Conservation (phyloP, 2,797 vertebrate genomes). For the Hypotaenidia philippensis region DNA sequence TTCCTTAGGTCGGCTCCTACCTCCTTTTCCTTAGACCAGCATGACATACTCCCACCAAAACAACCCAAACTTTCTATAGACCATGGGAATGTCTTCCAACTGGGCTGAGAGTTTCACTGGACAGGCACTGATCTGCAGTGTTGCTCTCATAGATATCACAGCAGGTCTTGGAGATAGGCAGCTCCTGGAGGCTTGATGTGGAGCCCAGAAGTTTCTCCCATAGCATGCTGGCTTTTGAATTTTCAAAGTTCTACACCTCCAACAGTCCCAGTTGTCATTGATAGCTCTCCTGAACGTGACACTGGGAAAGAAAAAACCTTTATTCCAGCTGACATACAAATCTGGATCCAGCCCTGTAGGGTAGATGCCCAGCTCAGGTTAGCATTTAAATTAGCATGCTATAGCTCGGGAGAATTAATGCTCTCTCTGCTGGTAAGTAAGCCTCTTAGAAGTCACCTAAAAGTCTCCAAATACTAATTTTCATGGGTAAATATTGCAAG, state of each 20-base stretch:
- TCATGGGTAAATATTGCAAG: not conserved
- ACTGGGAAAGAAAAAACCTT: not conserved
- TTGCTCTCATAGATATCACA: not conserved
- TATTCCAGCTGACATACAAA: not conserved
- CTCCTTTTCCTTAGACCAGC: not conserved
- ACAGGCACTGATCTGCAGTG: not conserved
- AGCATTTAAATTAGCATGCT: accelerated
- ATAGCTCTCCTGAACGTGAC: accelerated
- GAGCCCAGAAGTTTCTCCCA: not conserved
- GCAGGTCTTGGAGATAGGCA: not conserved
- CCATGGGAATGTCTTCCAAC: not conserved
- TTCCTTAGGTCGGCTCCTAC: not conserved
- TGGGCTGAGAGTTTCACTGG: not conserved
- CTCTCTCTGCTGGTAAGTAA: not conserved
- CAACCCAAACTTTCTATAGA: not conserved
- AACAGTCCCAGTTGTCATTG: not conserved
- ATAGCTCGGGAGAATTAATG: not conserved
- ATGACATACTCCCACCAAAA: not conserved
- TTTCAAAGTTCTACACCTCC: not conserved
- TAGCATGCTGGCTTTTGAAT: not conserved
- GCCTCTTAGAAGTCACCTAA: not conserved
- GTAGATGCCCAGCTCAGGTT: not conserved
- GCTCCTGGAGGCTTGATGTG: not conserved
- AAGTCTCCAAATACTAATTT: not conserved
- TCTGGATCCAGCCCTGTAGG: not conserved